Base-by-base conservation (phyloP, 2,113 vertebrate species). In the Syngnathus typhle region DNA sequence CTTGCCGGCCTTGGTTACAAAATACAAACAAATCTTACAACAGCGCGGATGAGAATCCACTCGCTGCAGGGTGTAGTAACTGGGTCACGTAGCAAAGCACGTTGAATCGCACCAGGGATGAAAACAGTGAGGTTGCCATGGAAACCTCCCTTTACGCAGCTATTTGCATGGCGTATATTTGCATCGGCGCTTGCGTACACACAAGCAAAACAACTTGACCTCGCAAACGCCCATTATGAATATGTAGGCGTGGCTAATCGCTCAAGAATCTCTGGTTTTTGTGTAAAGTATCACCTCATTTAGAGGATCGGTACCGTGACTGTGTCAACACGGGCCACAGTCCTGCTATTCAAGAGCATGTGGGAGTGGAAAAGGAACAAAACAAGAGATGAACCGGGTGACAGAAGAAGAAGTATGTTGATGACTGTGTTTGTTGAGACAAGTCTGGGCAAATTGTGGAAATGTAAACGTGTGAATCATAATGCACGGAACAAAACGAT, bases 51-150 rank as follows among this genome's bases (percentile, higher is more conserved):
- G 9, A 60, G 60, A 51, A 67, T 32, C 38, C 70, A 73, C 71
- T 77, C 67, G 36, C 51, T 55, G 62, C 64, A 39, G 64, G 66
- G 69, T 71, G 65, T 73, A 84, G 65, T 75, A 84, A 81, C 44
- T 87, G 70, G 84, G 80, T 87, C 80, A 86, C 79, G 80, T 83
- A 80, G 75, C 65, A 44, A 72, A 75, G 58, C 76, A 77, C 65
- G 47, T 56, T 61, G 78, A 83, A 67, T 82, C 81, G 76, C 72
- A 59, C 56, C 1, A 32, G 62, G 60, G 69, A 78, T 78, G 86
- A 83, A 85, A 80, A 85, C 71, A 58, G n/a, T 44, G 64, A 41
- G 32, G 84, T 84, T 78, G 68, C 69, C 60, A 4, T 67, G 71
- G 79, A 37, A 77, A 84, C 78, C 46, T 19, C 18, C 9, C 38